Conservation (phyloP, 1,140 invertebrate species). For the Globodera rostochiensis region DNA sequence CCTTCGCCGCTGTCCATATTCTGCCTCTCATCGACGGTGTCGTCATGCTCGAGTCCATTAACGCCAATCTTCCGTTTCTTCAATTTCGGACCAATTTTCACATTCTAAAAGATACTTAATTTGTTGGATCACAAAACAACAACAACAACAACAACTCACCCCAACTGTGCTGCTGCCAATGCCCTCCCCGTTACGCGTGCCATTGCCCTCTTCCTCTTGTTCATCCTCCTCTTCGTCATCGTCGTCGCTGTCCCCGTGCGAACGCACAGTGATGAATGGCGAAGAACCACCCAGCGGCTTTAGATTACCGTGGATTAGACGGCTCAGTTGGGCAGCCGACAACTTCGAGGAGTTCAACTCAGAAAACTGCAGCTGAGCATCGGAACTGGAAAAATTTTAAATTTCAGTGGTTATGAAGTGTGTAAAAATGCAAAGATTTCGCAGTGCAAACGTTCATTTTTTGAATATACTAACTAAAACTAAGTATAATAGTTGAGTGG, state of each 20-base stretch:
- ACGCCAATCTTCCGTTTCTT: background rate
- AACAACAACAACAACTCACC: too few relatives aligned
- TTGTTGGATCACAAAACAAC: too few relatives aligned
- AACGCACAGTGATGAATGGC: slow-evolving; percentile 12
- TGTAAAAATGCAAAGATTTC: too few relatives aligned
- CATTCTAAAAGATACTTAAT: background rate
- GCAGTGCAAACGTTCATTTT: too few relatives aligned
- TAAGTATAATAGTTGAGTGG: background rate
- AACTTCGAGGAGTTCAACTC: slow-evolving; percentile 9
- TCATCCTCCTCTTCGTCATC: slow-evolving; percentile 31
- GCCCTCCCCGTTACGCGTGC: too few relatives aligned
- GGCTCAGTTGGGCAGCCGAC: background rate
- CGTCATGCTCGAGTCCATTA: too few relatives aligned
- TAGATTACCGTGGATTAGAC: background rate
- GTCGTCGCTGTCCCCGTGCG: slow-evolving; percentile 31
- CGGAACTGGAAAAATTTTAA: background rate
- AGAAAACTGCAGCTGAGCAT: background rate
- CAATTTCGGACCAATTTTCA: background rate
- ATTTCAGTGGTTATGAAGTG: too few relatives aligned
- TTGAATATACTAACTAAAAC: too few relatives aligned
- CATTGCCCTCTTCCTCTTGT: background rate
- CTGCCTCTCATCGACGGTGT: background rate
- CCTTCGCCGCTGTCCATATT: background rate
- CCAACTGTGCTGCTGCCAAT: too few relatives aligned
- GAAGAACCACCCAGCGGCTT: slow-evolving; percentile 1